Conservation (phyloP, 1,140 invertebrate genomes). For the Calliopsis andreniformis region DNA sequence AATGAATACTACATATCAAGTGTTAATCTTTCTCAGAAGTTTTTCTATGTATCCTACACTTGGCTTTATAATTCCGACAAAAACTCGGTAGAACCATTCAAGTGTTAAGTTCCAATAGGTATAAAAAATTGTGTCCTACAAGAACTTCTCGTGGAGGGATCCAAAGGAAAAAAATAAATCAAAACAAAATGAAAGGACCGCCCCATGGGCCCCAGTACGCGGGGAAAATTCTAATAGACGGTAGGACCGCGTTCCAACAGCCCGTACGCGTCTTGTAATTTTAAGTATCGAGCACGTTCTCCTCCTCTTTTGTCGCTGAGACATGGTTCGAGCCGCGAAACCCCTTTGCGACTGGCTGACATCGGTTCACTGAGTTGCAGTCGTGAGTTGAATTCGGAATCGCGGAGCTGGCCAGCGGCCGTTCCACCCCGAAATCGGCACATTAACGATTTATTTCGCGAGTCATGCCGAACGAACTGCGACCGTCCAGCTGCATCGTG, state of each 20-base stretch:
- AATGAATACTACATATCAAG: too few relatives aligned
- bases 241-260: slow-evolving; percentile 29
- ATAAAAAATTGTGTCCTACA: not conserved
- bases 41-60: too few relatives aligned
- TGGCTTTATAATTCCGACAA: too few relatives aligned
- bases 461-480: slow-evolving; percentile 38
- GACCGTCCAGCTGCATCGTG: slow-evolving; percentile 54
- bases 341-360: slow-evolving; percentile 57
- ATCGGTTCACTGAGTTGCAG: slow-evolving; percentile 48
- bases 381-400: slow-evolving; percentile 66
- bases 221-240: slow-evolving; percentile 45
- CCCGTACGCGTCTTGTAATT: slow-evolving; percentile 63
- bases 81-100: too few relatives aligned
- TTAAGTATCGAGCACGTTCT: slow-evolving; percentile 52
- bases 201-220: not conserved
- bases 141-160: not conserved
- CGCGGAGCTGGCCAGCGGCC: slow-evolving; percentile 1
- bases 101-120: too few relatives aligned
- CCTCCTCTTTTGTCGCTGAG: not conserved
- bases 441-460: slow-evolving; percentile 71
- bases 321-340: slow-evolving; percentile 24
- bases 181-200: not conserved
- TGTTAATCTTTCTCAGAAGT: too few relatives aligned
- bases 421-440: slow-evolving; percentile 59
- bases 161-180: not conserved